These are phyloP conservation scores for Helicoverpa armigera DNA, from an alignment of 1,140 invertebrate species.

Conservation along the genomic window DNA sequence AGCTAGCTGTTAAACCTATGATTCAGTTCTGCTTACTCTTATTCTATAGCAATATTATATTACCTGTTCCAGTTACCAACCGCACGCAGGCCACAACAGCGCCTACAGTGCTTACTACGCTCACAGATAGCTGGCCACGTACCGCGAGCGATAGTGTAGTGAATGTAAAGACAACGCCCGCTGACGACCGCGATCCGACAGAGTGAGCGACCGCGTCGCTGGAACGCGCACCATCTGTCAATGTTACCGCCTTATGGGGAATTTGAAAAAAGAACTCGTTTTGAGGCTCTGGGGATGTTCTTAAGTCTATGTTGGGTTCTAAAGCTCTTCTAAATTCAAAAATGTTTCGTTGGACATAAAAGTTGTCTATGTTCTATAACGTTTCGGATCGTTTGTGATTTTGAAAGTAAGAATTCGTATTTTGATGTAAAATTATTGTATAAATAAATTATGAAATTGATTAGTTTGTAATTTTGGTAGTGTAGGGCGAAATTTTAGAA, in stretches of 20 bases:
- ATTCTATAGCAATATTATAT: too few species aligned
- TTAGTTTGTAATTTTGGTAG: neutral
- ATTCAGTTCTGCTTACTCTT: too few species aligned
- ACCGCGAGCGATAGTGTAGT: constrained; percentile 34
- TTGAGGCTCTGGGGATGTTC: neutral
- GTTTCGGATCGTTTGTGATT: neutral
- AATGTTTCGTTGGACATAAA: neutral
- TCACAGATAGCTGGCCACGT: constrained; percentile 74
- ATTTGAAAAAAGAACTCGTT: neutral
- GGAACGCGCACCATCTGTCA: constrained; percentile 45
- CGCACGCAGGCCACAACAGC: constrained; percentile 76
- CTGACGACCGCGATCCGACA: constrained; percentile 28
- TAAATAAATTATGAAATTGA: neutral
- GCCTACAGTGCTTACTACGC: constrained; percentile 81
- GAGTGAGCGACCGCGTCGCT: constrained; percentile 24
- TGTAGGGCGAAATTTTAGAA: neutral
- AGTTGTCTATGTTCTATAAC: neutral
- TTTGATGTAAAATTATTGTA: constrained; percentile 14
- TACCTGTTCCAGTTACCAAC: constrained; percentile 76
- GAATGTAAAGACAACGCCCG: constrained; percentile 57
- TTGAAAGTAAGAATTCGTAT: neutral
- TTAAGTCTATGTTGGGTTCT: neutral
- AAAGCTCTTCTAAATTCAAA: neutral
- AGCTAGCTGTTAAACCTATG: too few species aligned
- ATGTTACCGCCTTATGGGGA: constrained; percentile 13